Base-by-base conservation (phyloP, 2,888 invertebrate species). In the Cryptophagus acutangulus region DNA sequence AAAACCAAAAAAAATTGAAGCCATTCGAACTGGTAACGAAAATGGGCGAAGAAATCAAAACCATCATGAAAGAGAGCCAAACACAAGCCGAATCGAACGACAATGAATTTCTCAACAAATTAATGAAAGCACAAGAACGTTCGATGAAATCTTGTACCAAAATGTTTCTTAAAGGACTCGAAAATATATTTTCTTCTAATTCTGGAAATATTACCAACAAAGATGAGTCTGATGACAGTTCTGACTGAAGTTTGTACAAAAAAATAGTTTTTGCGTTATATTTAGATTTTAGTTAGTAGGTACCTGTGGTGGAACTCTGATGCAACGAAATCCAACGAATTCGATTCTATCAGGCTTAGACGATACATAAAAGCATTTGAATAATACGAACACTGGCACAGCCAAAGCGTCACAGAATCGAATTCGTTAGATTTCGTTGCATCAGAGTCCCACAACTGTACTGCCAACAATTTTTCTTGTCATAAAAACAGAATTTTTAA, bases 51-150 rank as follows among this genome's bases (percentile, higher is more conserved):
- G 20, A 20, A 5, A 20, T 20, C 5, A 20, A 20, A 20, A 20
- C 20, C 9, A 20, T 20, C 9, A 6, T 20, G 9, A 20, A 20
- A 20, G 20, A 20, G 9, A 20, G 5, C 20, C 20, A 6, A 20
- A 9, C 20, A 20, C 20, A 20, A 20, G 20, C 20, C 20, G 20
- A 20, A 20, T 20, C 20, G 9, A 9, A 20, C 6, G 9, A 20
- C 9, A 20, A 20, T 6, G 20, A 20, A 20, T 20, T 20, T 20
- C 20, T 20, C 20, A 20, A 20, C 29, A 29, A 4, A 29, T 29
- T n/a, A 29, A 29, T 20, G 9, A 20, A 20, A 20, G 20, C 20
- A 20, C 20, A 20, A 9, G 20, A 20, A 20, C 20, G 20, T 20
- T 20, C 20, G 9, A 20, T 20, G 20, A 20, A 20, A 9, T 20